Conservation (phyloP, 2,113 vertebrate genomes). For the Platycercus adscitus region DNA sequence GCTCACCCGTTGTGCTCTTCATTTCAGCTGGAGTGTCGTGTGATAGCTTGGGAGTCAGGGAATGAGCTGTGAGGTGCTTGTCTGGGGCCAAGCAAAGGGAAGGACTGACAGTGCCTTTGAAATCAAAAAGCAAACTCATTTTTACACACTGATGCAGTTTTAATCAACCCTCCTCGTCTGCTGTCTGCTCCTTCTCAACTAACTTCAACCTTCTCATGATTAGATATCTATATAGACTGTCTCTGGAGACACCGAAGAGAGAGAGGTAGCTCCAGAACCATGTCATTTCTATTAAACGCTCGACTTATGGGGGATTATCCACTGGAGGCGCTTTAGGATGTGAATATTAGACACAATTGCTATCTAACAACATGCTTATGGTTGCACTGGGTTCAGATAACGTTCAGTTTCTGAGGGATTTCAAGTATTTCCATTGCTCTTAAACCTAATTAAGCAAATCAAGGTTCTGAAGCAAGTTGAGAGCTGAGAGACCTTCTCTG, state of each 20-base stretch:
- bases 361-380: conserved; percentile 17
- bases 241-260: conserved; percentile 2
- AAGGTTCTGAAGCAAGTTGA: background rate
- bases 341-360: background rate
- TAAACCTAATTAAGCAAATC: conserved; percentile 18
- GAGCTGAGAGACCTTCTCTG: background rate
- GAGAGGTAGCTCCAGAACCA: background rate
- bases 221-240: conserved; percentile 16
- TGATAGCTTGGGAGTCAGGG: background rate
- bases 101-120: background rate
- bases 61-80: background rate
- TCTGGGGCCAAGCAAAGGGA: background rate
- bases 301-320: background rate
- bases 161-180: conserved; percentile 11
- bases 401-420: conserved; percentile 8
- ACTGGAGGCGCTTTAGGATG: background rate
- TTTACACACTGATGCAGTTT: background rate
- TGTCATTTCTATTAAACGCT: background rate
- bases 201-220: background rate
- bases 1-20: background rate
- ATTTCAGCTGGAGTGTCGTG: background rate
- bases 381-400: conserved; percentile 9
- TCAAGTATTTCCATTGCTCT: background rate
- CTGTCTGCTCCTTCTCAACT: conserved; percentile 10
- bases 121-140: background rate